Percentiles rank a stretch among this genome's conserved stretches.
phyloP scores from a whole-genome alignment of 2,888 invertebrate species.

The Harpalus rufipes region DNA sequence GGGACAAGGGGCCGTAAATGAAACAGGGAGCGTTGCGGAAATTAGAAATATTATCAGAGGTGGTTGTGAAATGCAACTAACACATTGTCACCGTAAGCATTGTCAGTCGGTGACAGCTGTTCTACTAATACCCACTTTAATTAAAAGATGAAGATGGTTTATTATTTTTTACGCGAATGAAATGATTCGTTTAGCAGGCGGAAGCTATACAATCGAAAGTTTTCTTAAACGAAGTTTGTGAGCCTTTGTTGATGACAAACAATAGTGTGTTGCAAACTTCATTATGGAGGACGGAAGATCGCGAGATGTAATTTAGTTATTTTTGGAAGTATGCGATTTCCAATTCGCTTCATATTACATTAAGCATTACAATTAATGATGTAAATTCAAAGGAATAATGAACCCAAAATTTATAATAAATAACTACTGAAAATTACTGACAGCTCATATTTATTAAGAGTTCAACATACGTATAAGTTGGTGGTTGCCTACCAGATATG shows the following conservation, averaged over 20 bases:
- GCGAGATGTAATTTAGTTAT: constrained; percentile 15
- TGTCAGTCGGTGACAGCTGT: constrained; percentile 24
- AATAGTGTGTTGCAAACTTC: constrained; percentile 32
- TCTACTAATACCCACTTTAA: constrained; percentile 44
- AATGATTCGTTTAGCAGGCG: constrained; percentile 50
- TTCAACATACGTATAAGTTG: too few species aligned
- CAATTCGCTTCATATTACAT: too few species aligned
- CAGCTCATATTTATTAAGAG: too few species aligned
- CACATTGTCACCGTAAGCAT: constrained; percentile 18
- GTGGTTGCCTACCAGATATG: too few species aligned
- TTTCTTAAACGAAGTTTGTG: constrained; percentile 55
- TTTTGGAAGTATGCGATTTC: constrained; percentile 1
- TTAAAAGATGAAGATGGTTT: constrained; percentile 56
- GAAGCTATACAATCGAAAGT: constrained; percentile 44
- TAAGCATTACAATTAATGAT: too few species aligned
- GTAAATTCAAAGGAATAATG: too few species aligned
- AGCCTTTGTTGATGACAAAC: background rate
- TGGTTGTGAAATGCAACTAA: constrained; percentile 16
- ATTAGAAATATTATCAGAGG: constrained; percentile 65
- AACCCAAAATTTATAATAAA: too few species aligned
- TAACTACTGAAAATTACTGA: too few species aligned
- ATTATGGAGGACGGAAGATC: constrained; percentile 19
- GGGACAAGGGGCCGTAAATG: constrained; percentile 35
- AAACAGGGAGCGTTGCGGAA: constrained; percentile 47
- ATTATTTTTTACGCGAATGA: constrained; percentile 44